Evolutionary conservation across 2,797 vertebrate genomes (phyloP), one percentile per base, ranked within the genome.

Genomic region (Moxostoma hubbsi): DNA sequence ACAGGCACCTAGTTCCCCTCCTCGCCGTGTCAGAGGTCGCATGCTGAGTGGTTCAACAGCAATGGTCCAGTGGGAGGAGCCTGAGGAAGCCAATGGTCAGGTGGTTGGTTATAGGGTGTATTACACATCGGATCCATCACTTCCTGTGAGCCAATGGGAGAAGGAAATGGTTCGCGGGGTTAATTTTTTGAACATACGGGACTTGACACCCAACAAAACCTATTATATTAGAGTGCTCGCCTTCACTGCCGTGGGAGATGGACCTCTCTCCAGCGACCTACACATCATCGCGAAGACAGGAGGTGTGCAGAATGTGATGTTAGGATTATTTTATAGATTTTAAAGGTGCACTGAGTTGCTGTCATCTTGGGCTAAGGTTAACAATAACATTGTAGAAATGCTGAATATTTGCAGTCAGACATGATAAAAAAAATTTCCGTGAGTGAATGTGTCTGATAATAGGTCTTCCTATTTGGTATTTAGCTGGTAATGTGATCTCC

Each of bases 241-340:
- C 82, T 99, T 98, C 88, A 99, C 98, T 82, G 98, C 98, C n/a
- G 97, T 99, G 73, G 98, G 98, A 67, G 98, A 99, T 43, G 98
- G 98, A 71, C 98, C 98, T 4, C 94, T 99, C 84, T 99, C 98
- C 77, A 95, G 94, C 85, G 98, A 99, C 87, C 95, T 99, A 87
- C 97, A 98, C 89, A 98, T 99, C 86, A 98, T 98, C 84, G 97
- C 98, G 82, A 98, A 99, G 86, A 98, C 97, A 75, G 98, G 98
- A 95, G 98, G 98, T 98, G 92, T 68, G 77, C 66, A 24, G 36
- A 50, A 70, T 45, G 55, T 54, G 46, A 72, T 58, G 46, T 46
- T 74, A 49, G 50, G 53, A 51, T 15, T 76, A 58, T 80, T 71
- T 73, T 4, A 50, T 51, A 16, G 8, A 64, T 64, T 64, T 64